Percentiles rank a stretch among this genome's conserved stretches.
Conservation (phyloP, 2,113 vertebrate species). For the Verasper variegatus region DNA sequence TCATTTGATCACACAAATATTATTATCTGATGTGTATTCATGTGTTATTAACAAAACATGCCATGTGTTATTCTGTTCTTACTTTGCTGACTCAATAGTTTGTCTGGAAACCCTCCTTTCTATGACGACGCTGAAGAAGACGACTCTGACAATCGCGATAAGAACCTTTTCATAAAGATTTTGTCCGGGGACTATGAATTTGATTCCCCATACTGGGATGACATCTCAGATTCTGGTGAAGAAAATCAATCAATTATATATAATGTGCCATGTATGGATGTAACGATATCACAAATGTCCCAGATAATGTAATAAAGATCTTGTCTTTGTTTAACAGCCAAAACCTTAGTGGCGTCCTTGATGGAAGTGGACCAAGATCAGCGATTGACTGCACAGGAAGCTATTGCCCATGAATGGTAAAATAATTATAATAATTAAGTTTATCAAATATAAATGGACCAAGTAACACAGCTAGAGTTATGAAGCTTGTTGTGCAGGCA, state of each 20-base stretch:
- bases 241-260: not conserved
- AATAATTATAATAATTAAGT: conserved; percentile 25
- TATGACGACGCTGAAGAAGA: conserved; percentile 96
- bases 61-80: not conserved
- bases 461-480: not conserved
- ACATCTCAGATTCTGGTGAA: conserved; percentile 96
- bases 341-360: conserved; percentile 92
- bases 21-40: not conserved
- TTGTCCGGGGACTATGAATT: conserved; percentile 97
- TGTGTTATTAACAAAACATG: not conserved
- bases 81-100: conserved; percentile 73
- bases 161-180: conserved; percentile 98
- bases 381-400: conserved; percentile 94
- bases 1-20: not conserved
- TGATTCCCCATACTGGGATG: conserved; percentile 98
- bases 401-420: conserved; percentile 97
- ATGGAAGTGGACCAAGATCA: conserved; percentile 99
- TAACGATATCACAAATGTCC: not conserved
- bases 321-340: conserved; percentile 82
- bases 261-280: not conserved
- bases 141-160: conserved; percentile 94
- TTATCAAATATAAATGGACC: not conserved
- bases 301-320: not conserved
- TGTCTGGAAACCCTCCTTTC: conserved; percentile 98
- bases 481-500: not conserved